Base-by-base conservation (phyloP, 2,113 vertebrate genomes). In the Cavia aperea region DNA sequence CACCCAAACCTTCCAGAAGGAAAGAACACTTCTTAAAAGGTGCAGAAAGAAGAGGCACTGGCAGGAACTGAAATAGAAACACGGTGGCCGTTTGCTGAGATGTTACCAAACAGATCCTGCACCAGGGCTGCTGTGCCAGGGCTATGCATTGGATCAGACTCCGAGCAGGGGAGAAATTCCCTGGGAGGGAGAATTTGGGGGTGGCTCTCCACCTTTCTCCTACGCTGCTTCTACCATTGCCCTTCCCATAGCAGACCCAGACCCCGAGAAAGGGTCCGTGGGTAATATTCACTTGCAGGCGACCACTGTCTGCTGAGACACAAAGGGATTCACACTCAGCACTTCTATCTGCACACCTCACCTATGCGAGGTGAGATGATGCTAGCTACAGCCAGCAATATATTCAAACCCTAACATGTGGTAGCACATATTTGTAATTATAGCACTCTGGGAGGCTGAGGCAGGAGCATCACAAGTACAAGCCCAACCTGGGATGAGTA, bases 1-100 rank as follows among this genome's bases (percentile, higher is more conserved):
- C 96, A 88, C 93, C 36, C 65, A 84, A 89, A 92, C 93, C 97
- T 97, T 96, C 91, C 96, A 95, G 86, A 91, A 96, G 94, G 96
- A 97, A 97, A 94, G 84, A 92, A 86, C 12, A 26, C 93, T 93
- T 95, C 96, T 94, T 88, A 88, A 95, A 96, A 94, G 39, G 87
- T 39, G 92, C 91, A 62, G 96, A 93, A 93, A 73, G 86, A 86
- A 93, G 89, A 78, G 16, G 77, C 95, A 65, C 92, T 85, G 92
- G 95, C 82, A 94, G 92, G 94, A 36, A 70, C 88, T 15, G 96
- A 94, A 96, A 78, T 63, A 96, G 93, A 93, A 81, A 54, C 90
- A 73, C 21, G 86, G 77, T 93, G 0, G 65, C 81, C 18, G 2
- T 94, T 75, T 26, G 56, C 26, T 24, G 63, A 1, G 82, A 65